Percentiles rank a stretch among this genome's conserved stretches.
Evolutionary conservation across 2,113 vertebrate species (phyloP).

Genomic region (Arvicanthis niloticus): DNA sequence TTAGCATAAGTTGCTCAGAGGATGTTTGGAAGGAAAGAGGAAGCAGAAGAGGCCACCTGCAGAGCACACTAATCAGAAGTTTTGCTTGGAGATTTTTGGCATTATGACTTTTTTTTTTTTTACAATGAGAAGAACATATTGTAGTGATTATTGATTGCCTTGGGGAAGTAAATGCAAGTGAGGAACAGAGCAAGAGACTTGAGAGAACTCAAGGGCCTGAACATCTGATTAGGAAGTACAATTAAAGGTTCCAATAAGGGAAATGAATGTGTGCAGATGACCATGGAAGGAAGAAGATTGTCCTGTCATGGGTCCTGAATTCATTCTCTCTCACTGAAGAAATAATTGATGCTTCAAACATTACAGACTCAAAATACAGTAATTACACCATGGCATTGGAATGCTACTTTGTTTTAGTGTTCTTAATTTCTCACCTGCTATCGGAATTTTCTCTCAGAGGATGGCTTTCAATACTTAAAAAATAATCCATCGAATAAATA

Average conservation of each 20-base stretch:
- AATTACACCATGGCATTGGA: constrained; percentile 16
- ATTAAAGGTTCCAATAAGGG: constrained; percentile 55
- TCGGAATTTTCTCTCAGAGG: not conserved
- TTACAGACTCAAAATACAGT: constrained; percentile 25
- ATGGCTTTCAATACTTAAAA: constrained; percentile 7
- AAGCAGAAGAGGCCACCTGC: constrained; percentile 75
- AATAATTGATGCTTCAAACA: constrained; percentile 61
- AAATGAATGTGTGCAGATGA: constrained; percentile 22
- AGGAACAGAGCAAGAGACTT: not conserved
- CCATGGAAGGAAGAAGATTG: constrained; percentile 1
- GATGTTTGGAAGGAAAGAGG: constrained; percentile 68
- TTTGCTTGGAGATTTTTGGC: constrained; percentile 68
- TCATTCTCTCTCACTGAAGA: constrained; percentile 2
- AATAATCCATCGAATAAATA: constrained; percentile 6
- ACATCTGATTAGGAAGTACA: constrained; percentile 71
- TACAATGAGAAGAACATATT: constrained; percentile 65
- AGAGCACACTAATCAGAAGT: constrained; percentile 68
- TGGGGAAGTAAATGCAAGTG: constrained; percentile 17
- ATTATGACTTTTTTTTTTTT: constrained; percentile 64
- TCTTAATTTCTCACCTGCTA: constrained; percentile 5
- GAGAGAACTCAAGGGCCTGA: constrained; percentile 59
- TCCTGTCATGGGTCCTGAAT: constrained; percentile 55
- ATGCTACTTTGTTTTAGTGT: not conserved
- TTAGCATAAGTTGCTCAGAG: constrained; percentile 82
- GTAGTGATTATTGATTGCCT: constrained; percentile 67